Percentiles rank a stretch among this genome's conserved stretches.
Conservation (phyloP, 2,797 vertebrate genomes). For the Dermochelys coriacea region DNA sequence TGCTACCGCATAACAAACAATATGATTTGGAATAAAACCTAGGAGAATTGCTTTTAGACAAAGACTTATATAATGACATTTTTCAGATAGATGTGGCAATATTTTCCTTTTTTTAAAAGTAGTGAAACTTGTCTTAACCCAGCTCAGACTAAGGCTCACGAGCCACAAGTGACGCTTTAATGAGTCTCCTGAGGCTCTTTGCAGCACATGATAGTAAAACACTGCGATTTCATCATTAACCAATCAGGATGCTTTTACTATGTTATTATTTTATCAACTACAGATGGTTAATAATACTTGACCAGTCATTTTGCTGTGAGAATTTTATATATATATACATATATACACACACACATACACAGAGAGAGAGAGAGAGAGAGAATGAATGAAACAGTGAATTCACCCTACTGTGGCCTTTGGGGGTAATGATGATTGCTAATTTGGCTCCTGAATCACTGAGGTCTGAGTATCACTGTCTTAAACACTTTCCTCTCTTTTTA, state of each 20-base stretch:
- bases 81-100: not conserved
- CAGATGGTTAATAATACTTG: not conserved
- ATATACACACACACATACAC: no score
- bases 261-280: not conserved
- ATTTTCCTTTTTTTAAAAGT: not conserved
- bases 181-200: not conserved
- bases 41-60: not conserved
- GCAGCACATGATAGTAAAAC: not conserved
- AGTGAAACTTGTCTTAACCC: not conserved
- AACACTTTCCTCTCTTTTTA: not conserved
- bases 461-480: not conserved
- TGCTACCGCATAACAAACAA: not conserved
- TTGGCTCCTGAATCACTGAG: not conserved
- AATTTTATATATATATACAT: no score
- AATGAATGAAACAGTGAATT: no score
- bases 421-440: not conserved
- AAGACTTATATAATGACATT: not conserved
- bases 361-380: no score
- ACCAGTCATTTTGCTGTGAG: no score
- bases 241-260: not conserved
- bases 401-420: not conserved
- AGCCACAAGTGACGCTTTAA: not conserved
- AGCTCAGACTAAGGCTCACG: not conserved
- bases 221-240: not conserved
- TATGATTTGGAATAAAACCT: constrained; percentile 3